These are phyloP conservation scores for Drosophila dunni DNA, from an alignment of 1,140 invertebrate genomes.

Conservation along the genomic window DNA sequence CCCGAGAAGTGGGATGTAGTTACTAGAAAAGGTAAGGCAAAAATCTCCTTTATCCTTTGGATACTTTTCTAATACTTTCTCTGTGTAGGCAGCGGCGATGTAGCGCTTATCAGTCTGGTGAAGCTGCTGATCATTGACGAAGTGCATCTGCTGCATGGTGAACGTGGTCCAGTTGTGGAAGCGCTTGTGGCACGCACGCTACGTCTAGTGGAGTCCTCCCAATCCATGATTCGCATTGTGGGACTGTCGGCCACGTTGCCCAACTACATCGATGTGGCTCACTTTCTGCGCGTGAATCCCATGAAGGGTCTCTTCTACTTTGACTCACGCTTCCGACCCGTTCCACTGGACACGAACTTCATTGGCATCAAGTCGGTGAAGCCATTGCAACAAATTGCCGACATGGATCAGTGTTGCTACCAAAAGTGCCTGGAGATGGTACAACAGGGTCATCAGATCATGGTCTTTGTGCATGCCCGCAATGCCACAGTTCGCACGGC, in stretches of 20 bases:
- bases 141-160: constrained; percentile 98
- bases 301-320: constrained; percentile 98
- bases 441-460: constrained; percentile 96
- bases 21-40: constrained; percentile 92
- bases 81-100: constrained; percentile 89
- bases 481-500: constrained; percentile 97
- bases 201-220: constrained; percentile 96
- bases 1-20: constrained; percentile 99
- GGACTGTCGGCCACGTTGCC: constrained; percentile 98
- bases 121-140: constrained; percentile 99
- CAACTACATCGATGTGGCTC: constrained; percentile 98
- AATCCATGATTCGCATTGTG: constrained; percentile 99
- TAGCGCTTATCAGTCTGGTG: constrained; percentile 95
- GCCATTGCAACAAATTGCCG: constrained; percentile 90
- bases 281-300: constrained; percentile 97
- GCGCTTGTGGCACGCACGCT: constrained; percentile 98
- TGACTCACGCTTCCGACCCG: constrained; percentile 97
- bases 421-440: constrained; percentile 96
- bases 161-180: constrained; percentile 98
- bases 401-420: constrained; percentile 98
- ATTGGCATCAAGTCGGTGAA: constrained; percentile 94
- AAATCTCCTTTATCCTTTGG: not conserved
- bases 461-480: constrained; percentile 99
- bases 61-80: not conserved
- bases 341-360: constrained; percentile 96